Percentiles rank a stretch among this genome's conserved stretches.
These are phyloP conservation scores for Ectemnius continuus DNA, from an alignment of 2,888 invertebrate genomes.

Conservation along the genomic window DNA sequence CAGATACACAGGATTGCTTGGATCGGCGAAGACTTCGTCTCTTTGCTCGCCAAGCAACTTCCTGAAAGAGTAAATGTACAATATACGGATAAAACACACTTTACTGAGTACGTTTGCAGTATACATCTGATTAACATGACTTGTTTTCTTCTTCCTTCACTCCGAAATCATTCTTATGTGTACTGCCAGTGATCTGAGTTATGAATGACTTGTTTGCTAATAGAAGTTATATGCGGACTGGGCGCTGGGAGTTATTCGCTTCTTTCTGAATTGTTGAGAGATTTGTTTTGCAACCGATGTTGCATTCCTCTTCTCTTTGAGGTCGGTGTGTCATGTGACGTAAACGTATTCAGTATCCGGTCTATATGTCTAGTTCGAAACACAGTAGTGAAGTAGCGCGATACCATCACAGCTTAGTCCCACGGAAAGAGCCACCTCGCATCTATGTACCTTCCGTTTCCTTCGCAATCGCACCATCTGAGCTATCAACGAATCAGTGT, in stretches of 20 bases:
- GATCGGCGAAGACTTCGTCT: conserved; percentile 26
- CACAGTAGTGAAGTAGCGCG: conserved; percentile 65
- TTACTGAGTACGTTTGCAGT: conserved; percentile 74
- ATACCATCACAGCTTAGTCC: conserved; percentile 58
- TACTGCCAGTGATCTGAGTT: conserved; percentile 29
- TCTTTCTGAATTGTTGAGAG: no score
- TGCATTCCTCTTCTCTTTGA: not conserved
- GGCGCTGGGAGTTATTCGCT: not conserved
- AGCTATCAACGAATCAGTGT: not conserved
- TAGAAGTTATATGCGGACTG: conserved; percentile 4
- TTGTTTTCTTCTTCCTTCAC: conserved; percentile 22
- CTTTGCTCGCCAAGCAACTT: conserved; percentile 31
- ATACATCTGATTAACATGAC: conserved; percentile 14
- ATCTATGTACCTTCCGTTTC: conserved; percentile 8
- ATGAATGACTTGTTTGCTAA: no score
- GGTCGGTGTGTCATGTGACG: conserved; percentile 45
- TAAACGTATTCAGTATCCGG: conserved; percentile 75
- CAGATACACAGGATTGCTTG: conserved; percentile 43
- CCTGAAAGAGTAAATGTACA: conserved; percentile 23
- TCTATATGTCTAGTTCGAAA: conserved; percentile 71
- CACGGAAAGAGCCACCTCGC: conserved; percentile 24
- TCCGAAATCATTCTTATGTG: conserved; percentile 38
- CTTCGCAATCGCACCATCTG: conserved; percentile 5
- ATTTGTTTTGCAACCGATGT: no score
- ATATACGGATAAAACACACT: conserved; percentile 50